A percentile compares a stretch with the other conserved stretches of the same genome.
phyloP scores from a whole-genome alignment of 2,113 vertebrate species.

The Egretta garzetta region DNA sequence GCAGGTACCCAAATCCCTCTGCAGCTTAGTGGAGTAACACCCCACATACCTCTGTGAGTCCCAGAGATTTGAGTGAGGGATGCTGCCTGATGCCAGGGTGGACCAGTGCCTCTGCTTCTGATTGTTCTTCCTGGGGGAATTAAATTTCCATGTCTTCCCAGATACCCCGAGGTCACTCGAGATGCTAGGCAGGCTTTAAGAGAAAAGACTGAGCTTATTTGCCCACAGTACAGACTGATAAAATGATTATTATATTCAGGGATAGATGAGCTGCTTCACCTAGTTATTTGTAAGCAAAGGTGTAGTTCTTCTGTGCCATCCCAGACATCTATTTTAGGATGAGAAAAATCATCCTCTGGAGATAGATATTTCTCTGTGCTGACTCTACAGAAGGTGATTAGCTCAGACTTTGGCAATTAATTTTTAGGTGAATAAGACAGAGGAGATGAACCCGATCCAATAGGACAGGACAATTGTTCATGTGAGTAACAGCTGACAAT shows the following conservation, averaged over 20 bases:
- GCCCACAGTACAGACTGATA: neutral
- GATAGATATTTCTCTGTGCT: neutral
- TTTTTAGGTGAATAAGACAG: neutral
- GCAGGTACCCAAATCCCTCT: neutral
- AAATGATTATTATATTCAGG: neutral
- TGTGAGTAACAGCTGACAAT: neutral
- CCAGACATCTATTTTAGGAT: neutral
- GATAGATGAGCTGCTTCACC: neutral
- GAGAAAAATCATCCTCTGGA: neutral
- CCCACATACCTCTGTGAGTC: neutral
- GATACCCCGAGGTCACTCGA: neutral
- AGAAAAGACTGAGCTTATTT: neutral
- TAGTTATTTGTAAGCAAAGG: neutral
- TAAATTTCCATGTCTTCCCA: neutral
- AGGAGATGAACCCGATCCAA: neutral
- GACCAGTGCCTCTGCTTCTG: neutral
- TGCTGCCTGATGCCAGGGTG: neutral
- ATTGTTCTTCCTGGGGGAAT: neutral
- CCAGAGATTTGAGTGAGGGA: neutral
- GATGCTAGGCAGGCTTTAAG: neutral
- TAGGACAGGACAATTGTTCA: neutral
- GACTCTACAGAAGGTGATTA: neutral
- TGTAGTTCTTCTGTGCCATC: neutral
- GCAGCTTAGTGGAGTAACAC: neutral
- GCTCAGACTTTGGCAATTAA: neutral